Evolutionary conservation across 2,888 invertebrate genomes (phyloP), one percentile per base, ranked within the genome.

Genomic region (Nemapogon koenigi): DNA sequence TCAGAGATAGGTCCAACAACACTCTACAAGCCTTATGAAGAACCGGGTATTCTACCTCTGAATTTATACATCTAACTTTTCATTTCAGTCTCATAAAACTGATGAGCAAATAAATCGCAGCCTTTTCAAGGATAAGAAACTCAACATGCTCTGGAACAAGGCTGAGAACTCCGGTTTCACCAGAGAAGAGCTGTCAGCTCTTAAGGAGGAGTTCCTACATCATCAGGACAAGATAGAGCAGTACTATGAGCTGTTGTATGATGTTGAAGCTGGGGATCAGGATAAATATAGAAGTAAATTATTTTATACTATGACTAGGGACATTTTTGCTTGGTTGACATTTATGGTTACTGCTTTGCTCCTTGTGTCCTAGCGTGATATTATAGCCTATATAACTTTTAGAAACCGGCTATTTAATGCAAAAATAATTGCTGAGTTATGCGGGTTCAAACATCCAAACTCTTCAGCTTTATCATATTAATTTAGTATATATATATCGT

Each of bases 221-320:
- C 94, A 97, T 56, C 94, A 96, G 61, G 90, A 94, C 48, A 96
- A 95, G 70, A 86, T 96, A 35, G 91, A 95, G 59, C 89, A 96
- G 55, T 96, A 94, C 59, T 90, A 92, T 61, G 84, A 87, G 29
- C 62, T 96, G 41, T 73, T 94, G 37, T 83, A 85, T 46, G 88
- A 91, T 51, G 72, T 89, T 18, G 87, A 90, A 47, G 64, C 81
- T 28, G 81, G 75, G 13, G 66, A 71, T 29, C 62, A 78, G 29
- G 78, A 87, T 46, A 78, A 79, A 22, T 82, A 83, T 57, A 83
- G 86, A 63, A 90, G 90, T 90, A 75, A 60, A 81, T 59, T 38
- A 15, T 17, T 38, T 30, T 22, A 37, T 16, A n/a, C 29, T 22
- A 39, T 35, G n/a, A n/a, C n/a, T n/a, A n/a, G n/a, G n/a, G n/a